These are phyloP conservation scores for Actinernus sp. DNA, from an alignment of 92 coral and sea anemone genomes.

Conservation along the genomic window DNA sequence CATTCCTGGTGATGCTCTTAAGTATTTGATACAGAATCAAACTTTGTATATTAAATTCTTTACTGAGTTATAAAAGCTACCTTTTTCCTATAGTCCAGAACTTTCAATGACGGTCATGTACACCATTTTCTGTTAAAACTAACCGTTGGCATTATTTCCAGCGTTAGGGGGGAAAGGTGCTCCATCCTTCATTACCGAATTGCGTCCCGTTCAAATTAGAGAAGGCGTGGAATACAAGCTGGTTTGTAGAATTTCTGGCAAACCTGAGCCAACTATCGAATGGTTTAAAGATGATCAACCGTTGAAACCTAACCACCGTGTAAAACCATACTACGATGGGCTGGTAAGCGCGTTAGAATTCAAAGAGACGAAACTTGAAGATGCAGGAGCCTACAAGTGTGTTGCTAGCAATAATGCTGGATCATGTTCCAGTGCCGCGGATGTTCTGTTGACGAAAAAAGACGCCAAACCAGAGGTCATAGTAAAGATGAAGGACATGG, in stretches of 20 bases:
- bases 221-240: constrained; percentile 71
- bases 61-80: no score
- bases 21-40: no score
- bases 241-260: constrained; percentile 69
- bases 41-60: no score
- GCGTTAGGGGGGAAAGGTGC: constrained; percentile 50
- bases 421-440: constrained; percentile 75
- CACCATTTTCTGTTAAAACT: no score
- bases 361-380: constrained; percentile 67
- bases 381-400: constrained; percentile 86
- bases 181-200: constrained; percentile 76
- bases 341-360: constrained; percentile 53
- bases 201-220: constrained; percentile 68
- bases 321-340: constrained; percentile 60
- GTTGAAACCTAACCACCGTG: constrained; percentile 52
- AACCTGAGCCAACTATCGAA: constrained; percentile 76
- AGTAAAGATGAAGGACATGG: constrained; percentile 67
- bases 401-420: constrained; percentile 77
- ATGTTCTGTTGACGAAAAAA: constrained; percentile 80
- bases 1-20: no score
- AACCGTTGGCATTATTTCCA: no score
- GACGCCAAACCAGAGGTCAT: constrained; percentile 84
- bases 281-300: constrained; percentile 85
- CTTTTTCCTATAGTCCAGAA: no score
- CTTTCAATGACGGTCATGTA: no score